phyloP scores from a whole-genome alignment of 2,888 invertebrate species.

The Hyposoter dolosus region DNA sequence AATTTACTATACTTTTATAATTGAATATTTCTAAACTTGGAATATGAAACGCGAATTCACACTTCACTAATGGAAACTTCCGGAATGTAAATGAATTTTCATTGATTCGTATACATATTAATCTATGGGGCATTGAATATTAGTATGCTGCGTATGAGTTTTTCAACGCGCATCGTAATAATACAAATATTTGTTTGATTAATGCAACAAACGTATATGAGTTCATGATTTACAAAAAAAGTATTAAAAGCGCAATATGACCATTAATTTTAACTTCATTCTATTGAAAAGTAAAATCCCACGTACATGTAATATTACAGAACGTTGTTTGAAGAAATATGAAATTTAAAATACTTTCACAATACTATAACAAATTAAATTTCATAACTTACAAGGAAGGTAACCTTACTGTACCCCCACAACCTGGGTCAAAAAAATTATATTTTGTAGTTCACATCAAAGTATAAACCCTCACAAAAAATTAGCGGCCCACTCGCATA shows the following conservation, averaged over 20 bases:
- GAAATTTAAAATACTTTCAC: slow-evolving; percentile 30
- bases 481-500: no score
- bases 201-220: slow-evolving; percentile 24
- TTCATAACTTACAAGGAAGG: slow-evolving; percentile 11
- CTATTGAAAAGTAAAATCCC: slow-evolving; percentile 18
- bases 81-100: slow-evolving; percentile 23
- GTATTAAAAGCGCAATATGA: slow-evolving; percentile 29
- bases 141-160: slow-evolving; percentile 3
- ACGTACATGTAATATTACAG: slow-evolving; percentile 14
- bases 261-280: slow-evolving; percentile 16
- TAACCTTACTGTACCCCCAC: no score
- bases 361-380: neutral
- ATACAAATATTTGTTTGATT: slow-evolving; percentile 21
- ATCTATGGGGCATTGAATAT: slow-evolving; percentile 13
- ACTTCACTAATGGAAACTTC: slow-evolving; percentile 22
- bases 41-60: slow-evolving; percentile 19
- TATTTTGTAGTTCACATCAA: no score
- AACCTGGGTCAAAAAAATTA: no score
- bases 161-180: slow-evolving; percentile 11
- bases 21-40: slow-evolving; percentile 13
- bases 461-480: no score
- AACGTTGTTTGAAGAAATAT: slow-evolving; percentile 18
- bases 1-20: neutral
- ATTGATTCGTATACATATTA: slow-evolving; percentile 16
- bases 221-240: slow-evolving; percentile 13